phyloP scores from a whole-genome alignment of 2,888 invertebrate genomes.

The Diarsia brunnea region DNA sequence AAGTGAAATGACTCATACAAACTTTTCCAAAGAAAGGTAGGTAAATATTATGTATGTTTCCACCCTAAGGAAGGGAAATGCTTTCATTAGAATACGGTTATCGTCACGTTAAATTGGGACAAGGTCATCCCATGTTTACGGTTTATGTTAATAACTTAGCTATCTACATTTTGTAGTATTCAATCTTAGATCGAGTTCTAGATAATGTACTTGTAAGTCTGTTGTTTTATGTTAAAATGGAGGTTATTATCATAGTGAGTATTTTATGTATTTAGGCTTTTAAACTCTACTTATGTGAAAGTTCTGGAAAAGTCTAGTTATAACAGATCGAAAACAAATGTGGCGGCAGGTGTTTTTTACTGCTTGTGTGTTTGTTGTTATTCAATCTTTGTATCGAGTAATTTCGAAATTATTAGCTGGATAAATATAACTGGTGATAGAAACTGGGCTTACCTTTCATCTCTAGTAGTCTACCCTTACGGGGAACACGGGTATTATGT shows the following conservation, averaged over 20 bases:
- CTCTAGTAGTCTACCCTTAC: not conserved
- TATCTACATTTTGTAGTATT: constrained; percentile 16
- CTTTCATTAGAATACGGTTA: constrained; percentile 59
- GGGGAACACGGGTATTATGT: too few species aligned
- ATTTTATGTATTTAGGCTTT: not conserved
- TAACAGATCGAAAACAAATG: not conserved
- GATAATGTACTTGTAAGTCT: not conserved
- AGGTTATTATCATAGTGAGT: constrained; percentile 18
- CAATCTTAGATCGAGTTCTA: constrained; percentile 1
- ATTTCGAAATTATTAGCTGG: not conserved
- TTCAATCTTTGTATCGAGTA: not conserved
- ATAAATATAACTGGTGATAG: not conserved
- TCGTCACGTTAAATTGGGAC: constrained; percentile 39
- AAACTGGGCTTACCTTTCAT: not conserved
- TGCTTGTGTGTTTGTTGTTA: not conserved
- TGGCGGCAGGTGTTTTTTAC: not conserved
- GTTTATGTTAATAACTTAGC: constrained; percentile 42
- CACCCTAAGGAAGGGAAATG: constrained; percentile 52
- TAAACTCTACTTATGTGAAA: not conserved
- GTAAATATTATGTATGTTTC: constrained; percentile 42
- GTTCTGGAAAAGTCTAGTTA: not conserved
- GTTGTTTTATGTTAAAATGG: not conserved
- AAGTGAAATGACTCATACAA: not conserved
- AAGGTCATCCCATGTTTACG: constrained; percentile 47
- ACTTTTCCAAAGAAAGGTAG: constrained; percentile 1